Evolutionary conservation across 1,140 invertebrate species (phyloP).

Genomic region (Halictus rubicundus): DNA sequence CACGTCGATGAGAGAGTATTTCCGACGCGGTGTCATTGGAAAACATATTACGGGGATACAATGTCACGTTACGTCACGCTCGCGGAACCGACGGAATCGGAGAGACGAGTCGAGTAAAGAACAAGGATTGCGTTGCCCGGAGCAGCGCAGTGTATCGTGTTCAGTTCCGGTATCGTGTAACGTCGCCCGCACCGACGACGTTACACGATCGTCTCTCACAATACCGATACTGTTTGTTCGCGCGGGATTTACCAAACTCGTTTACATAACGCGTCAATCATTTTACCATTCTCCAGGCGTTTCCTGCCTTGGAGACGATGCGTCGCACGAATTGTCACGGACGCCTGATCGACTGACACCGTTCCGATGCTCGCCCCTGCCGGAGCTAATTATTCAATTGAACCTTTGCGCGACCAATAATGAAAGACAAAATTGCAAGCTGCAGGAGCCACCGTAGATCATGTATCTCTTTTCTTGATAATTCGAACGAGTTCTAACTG

Average conservation of each 20-base stretch:
- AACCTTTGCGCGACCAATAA: too few relatives aligned
- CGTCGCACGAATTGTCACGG: too few relatives aligned
- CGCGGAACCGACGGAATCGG: constrained; percentile 10
- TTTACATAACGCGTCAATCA: too few relatives aligned
- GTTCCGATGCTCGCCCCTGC: too few relatives aligned
- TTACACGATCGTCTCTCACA: not conserved
- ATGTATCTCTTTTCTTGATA: too few relatives aligned
- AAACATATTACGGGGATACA: constrained; percentile 14
- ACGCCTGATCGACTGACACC: too few relatives aligned
- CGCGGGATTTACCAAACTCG: not conserved
- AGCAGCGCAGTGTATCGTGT: constrained; percentile 20
- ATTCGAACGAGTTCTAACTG: too few relatives aligned
- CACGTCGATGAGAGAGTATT: not conserved
- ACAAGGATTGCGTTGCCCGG: constrained; percentile 12
- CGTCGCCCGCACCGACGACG: not conserved
- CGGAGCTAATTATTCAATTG: too few relatives aligned
- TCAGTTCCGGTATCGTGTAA: constrained; percentile 28
- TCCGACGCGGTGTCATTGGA: constrained; percentile 22
- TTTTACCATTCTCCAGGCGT: too few relatives aligned
- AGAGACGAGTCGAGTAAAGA: constrained; percentile 16
- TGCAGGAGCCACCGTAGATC: too few relatives aligned
- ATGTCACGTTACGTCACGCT: constrained; percentile 36
- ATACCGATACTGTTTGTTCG: not conserved
- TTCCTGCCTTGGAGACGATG: too few relatives aligned
- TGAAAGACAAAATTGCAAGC: too few relatives aligned